These are phyloP conservation scores for Miltochrista miniata DNA, from an alignment of 2,888 invertebrate species.

Conservation along the genomic window DNA sequence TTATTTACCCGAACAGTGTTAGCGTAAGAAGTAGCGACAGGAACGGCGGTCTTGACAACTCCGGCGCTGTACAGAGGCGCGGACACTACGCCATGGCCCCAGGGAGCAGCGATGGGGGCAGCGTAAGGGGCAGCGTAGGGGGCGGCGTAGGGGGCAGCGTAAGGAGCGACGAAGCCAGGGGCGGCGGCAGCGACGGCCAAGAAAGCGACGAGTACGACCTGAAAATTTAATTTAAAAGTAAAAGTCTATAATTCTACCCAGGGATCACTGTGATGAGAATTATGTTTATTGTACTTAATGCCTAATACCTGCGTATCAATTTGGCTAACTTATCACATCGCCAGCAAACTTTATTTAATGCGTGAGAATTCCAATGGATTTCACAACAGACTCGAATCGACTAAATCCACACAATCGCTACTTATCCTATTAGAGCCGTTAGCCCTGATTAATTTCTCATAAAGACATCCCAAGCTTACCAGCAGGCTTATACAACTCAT, in stretches of 20 bases:
- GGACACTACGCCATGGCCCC: conserved; percentile 51
- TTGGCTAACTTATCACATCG: background rate
- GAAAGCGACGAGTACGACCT: conserved; percentile 81
- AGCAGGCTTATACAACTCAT: too few relatives aligned
- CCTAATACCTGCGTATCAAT: background rate
- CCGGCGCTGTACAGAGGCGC: conserved; percentile 70
- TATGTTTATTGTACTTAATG: too few relatives aligned
- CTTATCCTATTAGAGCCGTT: too few relatives aligned
- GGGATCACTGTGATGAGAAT: too few relatives aligned
- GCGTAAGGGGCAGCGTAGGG: conserved; percentile 56
- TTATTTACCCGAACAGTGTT: conserved; percentile 84
- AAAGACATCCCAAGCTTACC: too few relatives aligned
- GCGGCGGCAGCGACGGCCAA: conserved; percentile 72
- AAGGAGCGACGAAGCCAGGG: conserved; percentile 67
- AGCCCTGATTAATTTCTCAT: too few relatives aligned
- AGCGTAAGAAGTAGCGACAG: conserved; percentile 86
- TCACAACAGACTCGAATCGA: too few relatives aligned
- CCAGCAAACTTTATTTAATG: too few relatives aligned
- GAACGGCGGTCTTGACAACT: conserved; percentile 78
- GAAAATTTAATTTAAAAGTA: conserved; percentile 32
- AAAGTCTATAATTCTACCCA: too few relatives aligned
- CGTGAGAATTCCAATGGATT: too few relatives aligned
- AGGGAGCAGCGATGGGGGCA: conserved; percentile 59
- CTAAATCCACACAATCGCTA: too few relatives aligned
- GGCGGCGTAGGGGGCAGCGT: conserved; percentile 46